Base-by-base conservation (phyloP, 2,113 vertebrate genomes). In the Monarcha castaneiventris region DNA sequence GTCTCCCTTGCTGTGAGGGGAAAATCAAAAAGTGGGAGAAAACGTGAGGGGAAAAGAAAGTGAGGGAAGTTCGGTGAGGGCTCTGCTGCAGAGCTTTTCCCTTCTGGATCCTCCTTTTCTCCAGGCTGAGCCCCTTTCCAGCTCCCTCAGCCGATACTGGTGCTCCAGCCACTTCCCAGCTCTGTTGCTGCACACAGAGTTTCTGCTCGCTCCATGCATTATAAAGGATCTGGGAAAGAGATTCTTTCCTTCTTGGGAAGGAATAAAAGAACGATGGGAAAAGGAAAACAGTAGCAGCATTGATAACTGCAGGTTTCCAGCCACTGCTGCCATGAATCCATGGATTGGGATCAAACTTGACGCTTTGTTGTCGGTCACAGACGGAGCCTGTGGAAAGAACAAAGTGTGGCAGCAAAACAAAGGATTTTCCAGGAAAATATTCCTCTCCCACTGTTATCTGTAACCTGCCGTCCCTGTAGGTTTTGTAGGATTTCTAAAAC, bases 171-270 rank as follows among this genome's bases (percentile, higher is more conserved):
- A 21, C 49, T 54, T 54, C 37, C 71, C 71, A n/a, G 13, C 71
- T 55, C 39, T 5, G 1, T 25, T 33, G 13, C 7, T 22, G 12
- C 23, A 0, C 13, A 4, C 0, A 0, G 22, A 30, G 26, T 27
- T 35, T 39, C 37, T 43, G 27, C 68, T 61, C 21, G 0, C n/a
- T 41, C 3, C 52, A 26, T 7, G 35, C 55, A 7, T 64, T 49
- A 6, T 16, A 2, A 16, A 4, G 20, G 52, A 20, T 3, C 0
- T 37, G 6, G 8, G 21, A 25, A 39, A 32, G 30, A 33, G 3
- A 0, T 3, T n/a, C n/a, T n/a, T n/a, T n/a, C n/a, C n/a, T 52
- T 43, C 29, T 58, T 43, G 33, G 35, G 44, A 66, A 75, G 43
- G 43, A 54, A 35, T 61, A 16, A 55, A 41, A 41, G 4, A 43